These are phyloP conservation scores for Brassicogethes aeneus DNA, from an alignment of 2,888 invertebrate genomes.

Conservation along the genomic window DNA sequence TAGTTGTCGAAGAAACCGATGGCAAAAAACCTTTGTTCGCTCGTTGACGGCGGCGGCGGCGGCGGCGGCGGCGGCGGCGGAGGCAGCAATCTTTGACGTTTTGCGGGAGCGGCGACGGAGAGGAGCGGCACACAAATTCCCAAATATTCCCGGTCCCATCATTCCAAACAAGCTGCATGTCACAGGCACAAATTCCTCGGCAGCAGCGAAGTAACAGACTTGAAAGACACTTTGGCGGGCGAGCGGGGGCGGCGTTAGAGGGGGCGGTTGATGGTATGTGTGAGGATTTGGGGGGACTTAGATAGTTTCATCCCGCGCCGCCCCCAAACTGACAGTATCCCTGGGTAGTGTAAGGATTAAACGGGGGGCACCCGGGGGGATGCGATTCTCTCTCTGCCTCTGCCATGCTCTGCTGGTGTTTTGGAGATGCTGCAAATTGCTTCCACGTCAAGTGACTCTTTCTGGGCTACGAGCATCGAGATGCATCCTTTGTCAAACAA, in stretches of 20 bases:
- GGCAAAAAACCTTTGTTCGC: too few species aligned
- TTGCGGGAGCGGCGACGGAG: too few species aligned
- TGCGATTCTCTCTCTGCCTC: too few species aligned
- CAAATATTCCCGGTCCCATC: not conserved
- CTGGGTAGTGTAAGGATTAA: conserved; percentile 35
- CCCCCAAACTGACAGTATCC: conserved; percentile 34
- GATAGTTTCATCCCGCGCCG: conserved; percentile 19
- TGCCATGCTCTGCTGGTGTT: too few species aligned
- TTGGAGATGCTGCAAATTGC: conserved; percentile 1
- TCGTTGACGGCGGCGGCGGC: too few species aligned
- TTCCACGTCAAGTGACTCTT: not conserved
- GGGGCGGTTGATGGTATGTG: not conserved
- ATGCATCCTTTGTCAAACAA: too few species aligned
- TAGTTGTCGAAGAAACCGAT: too few species aligned
- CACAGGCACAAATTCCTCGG: not conserved
- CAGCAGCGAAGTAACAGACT: not conserved
- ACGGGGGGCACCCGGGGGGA: conserved; percentile 18
- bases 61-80: too few species aligned
- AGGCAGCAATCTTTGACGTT: too few species aligned
- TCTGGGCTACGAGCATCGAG: too few species aligned
- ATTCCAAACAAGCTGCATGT: not conserved
- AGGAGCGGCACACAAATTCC: too few species aligned
- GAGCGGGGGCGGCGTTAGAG: conserved; percentile 12
- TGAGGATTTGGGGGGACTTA: conserved; percentile 11
- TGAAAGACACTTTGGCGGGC: conserved; percentile 19